These are phyloP conservation scores for Megalurothrips usitatus DNA, from an alignment of 2,888 invertebrate species.

Conservation along the genomic window DNA sequence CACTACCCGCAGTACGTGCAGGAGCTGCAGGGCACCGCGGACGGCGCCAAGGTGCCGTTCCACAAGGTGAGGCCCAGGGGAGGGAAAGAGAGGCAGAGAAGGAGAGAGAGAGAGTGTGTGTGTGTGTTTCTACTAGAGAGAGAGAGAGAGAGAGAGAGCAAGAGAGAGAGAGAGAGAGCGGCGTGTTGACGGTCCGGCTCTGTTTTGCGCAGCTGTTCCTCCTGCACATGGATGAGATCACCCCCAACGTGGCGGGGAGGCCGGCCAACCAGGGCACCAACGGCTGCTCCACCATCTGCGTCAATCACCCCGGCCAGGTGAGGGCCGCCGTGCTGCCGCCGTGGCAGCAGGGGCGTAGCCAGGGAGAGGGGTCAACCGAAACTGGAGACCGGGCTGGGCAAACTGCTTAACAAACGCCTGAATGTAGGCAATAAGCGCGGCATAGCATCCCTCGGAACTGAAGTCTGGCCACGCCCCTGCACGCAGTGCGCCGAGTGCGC, in stretches of 20 bases:
- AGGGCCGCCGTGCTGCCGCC: no score
- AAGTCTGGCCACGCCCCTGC: not conserved
- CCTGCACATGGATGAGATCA: constrained; percentile 77
- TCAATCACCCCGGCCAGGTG: constrained; percentile 64
- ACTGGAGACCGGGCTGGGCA: no score
- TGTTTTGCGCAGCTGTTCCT: constrained; percentile 64
- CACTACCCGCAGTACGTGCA: constrained; percentile 77
- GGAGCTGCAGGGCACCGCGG: constrained; percentile 80
- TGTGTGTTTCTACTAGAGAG: no score
- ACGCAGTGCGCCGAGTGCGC: not conserved
- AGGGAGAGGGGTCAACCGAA: no score
- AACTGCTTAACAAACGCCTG: no score
- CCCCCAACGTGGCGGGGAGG: constrained; percentile 57
- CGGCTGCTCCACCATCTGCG: constrained; percentile 73
- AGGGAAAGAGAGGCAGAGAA: no score
- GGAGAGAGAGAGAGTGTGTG: no score
- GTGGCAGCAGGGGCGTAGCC: no score
- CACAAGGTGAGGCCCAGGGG: constrained; percentile 58
- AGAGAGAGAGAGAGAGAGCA: no score
- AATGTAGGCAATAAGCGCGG: no score
- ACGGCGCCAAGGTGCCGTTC: constrained; percentile 78
- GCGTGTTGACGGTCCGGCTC: not conserved
- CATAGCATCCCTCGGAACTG: no score
- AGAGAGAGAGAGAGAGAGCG: no score
- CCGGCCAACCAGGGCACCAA: constrained; percentile 51